phyloP scores from a whole-genome alignment of 1,140 invertebrate genomes.

The Arctopsyche grandis region DNA sequence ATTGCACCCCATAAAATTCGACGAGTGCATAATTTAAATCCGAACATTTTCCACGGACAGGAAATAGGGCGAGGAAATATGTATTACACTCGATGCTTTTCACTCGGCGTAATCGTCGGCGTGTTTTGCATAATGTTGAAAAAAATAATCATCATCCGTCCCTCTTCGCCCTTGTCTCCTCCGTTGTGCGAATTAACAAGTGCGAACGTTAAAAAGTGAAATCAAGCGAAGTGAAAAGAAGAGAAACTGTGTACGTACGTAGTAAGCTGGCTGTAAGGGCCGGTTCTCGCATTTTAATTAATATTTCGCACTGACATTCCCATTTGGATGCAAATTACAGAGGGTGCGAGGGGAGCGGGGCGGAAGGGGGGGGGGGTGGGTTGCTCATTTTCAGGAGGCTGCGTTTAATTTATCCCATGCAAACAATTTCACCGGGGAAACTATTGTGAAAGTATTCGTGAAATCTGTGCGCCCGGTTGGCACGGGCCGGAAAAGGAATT shows the following conservation, averaged over 20 bases:
- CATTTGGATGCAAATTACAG: slow-evolving; percentile 54
- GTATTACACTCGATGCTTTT: too few relatives aligned
- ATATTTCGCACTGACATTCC: slow-evolving; percentile 52
- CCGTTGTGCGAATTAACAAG: too few relatives aligned
- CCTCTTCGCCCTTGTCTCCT: too few relatives aligned
- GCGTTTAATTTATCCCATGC: slow-evolving; percentile 54
- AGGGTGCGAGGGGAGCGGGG: neutral
- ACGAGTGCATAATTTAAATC: too few relatives aligned
- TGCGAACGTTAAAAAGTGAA: too few relatives aligned
- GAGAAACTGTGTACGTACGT: neutral
- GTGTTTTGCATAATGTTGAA: too few relatives aligned
- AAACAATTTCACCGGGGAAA: slow-evolving; percentile 51
- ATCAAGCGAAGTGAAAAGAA: slow-evolving; percentile 9
- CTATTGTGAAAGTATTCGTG: slow-evolving; percentile 50
- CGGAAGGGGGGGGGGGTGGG: neutral
- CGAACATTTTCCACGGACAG: too few relatives aligned
- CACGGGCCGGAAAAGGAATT: slow-evolving; percentile 4
- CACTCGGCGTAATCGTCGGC: too few relatives aligned
- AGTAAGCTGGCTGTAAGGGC: neutral
- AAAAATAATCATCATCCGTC: too few relatives aligned
- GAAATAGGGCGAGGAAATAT: too few relatives aligned
- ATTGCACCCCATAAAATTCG: too few relatives aligned
- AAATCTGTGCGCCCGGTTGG: slow-evolving; percentile 36
- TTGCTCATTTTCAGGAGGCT: slow-evolving; percentile 52
- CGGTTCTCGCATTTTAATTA: slow-evolving; percentile 51